Evolutionary conservation across 2,888 invertebrate genomes (phyloP).

Genomic region (Nemotelus nigrinus): DNA sequence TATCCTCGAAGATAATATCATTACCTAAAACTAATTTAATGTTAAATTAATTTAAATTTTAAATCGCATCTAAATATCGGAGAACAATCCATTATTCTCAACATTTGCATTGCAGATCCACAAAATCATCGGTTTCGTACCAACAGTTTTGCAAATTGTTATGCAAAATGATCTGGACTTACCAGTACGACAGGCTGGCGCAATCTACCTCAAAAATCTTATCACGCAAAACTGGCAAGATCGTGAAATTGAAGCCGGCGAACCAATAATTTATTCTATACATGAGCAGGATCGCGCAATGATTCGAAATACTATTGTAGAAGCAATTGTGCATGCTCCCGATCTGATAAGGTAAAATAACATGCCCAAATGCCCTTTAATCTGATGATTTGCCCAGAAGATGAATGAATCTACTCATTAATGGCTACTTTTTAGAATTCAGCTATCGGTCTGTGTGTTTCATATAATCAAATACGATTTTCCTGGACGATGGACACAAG

Average conservation of each 20-base stretch:
- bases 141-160: conserved; percentile 90
- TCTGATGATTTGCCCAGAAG: too few species aligned
- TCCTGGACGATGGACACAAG: conserved; percentile 93
- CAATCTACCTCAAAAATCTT: conserved; percentile 95
- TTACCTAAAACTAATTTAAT: too few species aligned
- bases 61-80: too few species aligned
- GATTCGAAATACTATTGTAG: conserved; percentile 93
- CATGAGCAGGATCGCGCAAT: conserved; percentile 96
- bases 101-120: conserved; percentile 72
- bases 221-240: conserved; percentile 90
- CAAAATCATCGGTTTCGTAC: conserved; percentile 96
- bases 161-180: conserved; percentile 90
- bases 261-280: conserved; percentile 82
- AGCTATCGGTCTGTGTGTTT: conserved; percentile 91
- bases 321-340: conserved; percentile 92
- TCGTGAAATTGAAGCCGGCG: conserved; percentile 77
- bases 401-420: background rate
- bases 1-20: too few species aligned
- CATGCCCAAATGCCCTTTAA: too few species aligned
- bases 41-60: too few species aligned
- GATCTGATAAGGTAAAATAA: conserved; percentile 76
- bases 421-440: conserved; percentile 65
- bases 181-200: conserved; percentile 95
- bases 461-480: conserved; percentile 96
- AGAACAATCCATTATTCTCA: too few species aligned